These are phyloP conservation scores for Chondrosia reniformis DNA, from an alignment of 37 sponge, comb jelly and placozoan genomes.

Conservation along the genomic window DNA sequence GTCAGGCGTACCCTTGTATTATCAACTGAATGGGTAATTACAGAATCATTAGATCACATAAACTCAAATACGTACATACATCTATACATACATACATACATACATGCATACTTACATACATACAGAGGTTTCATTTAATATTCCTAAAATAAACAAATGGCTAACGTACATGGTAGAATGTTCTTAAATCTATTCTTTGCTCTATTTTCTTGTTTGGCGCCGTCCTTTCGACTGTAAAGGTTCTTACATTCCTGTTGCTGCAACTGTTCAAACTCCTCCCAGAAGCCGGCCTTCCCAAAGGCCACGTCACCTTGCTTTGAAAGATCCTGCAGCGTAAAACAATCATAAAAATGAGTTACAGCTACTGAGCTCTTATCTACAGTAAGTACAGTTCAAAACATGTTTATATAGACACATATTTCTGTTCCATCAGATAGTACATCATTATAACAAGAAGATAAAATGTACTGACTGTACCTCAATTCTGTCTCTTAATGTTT, in stretches of 20 bases:
- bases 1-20: conserved; percentile 80
- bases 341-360: no score
- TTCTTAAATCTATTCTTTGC: conserved; percentile 94
- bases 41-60: background rate
- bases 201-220: conserved; percentile 81
- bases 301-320: conserved; percentile 12
- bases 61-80: background rate
- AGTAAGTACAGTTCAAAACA: no score
- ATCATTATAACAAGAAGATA: no score
- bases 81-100: conserved; percentile 17
- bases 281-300: conserved; percentile 91
- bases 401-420: no score
- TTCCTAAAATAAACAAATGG: background rate
- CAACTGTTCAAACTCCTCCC: conserved; percentile 98
- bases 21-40: conserved; percentile 51
- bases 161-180: conserved; percentile 63
- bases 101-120: conserved; percentile 10
- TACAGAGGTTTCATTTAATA: background rate
- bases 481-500: conserved; percentile 21
- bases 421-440: no score
- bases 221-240: conserved; percentile 86
- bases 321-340: background rate
- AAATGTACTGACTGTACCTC: conserved; percentile 20
- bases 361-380: no score
- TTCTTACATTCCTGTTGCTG: conserved; percentile 90